phyloP scores from a whole-genome alignment of 2,113 vertebrate species.

The Phyllopteryx taeniolatus region DNA sequence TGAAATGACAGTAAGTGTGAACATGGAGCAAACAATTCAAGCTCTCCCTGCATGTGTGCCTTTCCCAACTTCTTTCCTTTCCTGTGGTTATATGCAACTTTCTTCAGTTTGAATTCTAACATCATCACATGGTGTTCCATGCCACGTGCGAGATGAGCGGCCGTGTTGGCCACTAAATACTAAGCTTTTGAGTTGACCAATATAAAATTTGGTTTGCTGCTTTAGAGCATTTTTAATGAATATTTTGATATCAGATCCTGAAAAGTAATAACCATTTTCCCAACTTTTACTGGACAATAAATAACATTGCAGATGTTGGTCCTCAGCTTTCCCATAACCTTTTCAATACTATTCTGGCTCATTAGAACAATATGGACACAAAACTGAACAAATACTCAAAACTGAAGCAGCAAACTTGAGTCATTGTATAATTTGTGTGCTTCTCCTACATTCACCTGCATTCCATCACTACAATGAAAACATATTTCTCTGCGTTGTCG shows the following conservation, averaged over 20 bases:
- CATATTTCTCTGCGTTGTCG: background rate
- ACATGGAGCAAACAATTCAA: constrained; percentile 1
- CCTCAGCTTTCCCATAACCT: too few species aligned
- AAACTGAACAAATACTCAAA: background rate
- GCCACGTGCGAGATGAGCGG: background rate
- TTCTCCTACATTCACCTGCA: constrained; percentile 39
- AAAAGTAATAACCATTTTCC: too few species aligned
- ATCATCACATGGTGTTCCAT: background rate
- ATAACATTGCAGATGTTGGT: too few species aligned
- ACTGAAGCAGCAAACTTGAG: constrained; percentile 10
- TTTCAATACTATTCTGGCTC: background rate
- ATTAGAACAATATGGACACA: background rate
- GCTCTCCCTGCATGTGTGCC: constrained; percentile 50
- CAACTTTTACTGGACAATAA: too few species aligned
- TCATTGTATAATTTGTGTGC: constrained; percentile 7
- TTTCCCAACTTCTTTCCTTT: constrained; percentile 33
- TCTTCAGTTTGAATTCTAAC: background rate
- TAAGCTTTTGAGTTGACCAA: too few species aligned
- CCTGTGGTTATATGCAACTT: background rate
- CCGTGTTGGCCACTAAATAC: background rate
- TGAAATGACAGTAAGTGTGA: background rate
- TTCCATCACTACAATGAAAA: constrained; percentile 29
- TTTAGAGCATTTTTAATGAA: too few species aligned
- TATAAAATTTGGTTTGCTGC: too few species aligned
- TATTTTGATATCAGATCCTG: too few species aligned